phyloP scores from a whole-genome alignment of 2,113 vertebrate genomes.

The Dinomys branickii region DNA sequence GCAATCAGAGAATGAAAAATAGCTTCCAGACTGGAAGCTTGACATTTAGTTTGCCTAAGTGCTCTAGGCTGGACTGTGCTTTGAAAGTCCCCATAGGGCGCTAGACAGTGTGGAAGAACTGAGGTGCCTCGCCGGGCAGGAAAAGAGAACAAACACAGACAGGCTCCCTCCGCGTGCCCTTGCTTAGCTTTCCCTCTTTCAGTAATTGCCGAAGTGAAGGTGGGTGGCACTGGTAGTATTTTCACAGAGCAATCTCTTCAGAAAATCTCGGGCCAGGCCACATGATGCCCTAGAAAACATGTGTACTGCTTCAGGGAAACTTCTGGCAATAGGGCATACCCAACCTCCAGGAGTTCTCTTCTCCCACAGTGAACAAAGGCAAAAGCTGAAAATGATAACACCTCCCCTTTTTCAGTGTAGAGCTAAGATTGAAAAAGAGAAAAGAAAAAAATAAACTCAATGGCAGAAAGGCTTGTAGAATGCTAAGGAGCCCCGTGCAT shows the following conservation, averaged over 20 bases:
- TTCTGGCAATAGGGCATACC: not conserved
- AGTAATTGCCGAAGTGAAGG: not conserved
- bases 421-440: not conserved
- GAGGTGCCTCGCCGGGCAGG: not conserved
- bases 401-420: not conserved
- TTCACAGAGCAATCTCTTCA: conserved; percentile 9
- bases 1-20: not conserved
- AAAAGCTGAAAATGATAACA: not conserved
- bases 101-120: not conserved
- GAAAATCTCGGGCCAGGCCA: not conserved
- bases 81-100: not conserved
- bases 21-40: not conserved
- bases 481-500: not conserved
- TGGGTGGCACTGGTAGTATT: not conserved
- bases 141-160: not conserved
- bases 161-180: not conserved
- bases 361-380: not conserved
- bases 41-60: not conserved
- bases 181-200: not conserved
- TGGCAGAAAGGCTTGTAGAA: not conserved
- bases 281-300: not conserved
- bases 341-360: not conserved
- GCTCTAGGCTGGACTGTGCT: not conserved
- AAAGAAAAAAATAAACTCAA: not conserved
- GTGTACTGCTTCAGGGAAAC: too few relatives aligned